Conservation (phyloP, 2,113 vertebrate species). For the Python bivittatus region DNA sequence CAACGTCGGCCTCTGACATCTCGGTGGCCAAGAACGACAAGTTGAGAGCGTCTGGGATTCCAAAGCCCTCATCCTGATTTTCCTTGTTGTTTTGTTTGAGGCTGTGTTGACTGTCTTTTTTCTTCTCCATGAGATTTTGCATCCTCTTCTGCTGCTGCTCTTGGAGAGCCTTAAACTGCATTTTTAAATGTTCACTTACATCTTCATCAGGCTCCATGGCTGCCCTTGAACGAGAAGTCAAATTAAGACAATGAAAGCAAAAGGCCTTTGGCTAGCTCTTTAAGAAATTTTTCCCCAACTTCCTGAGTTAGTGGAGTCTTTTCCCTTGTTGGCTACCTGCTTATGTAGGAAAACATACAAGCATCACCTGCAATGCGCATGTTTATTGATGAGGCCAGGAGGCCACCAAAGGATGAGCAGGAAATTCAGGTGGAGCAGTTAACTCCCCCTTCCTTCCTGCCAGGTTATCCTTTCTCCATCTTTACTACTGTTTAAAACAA, state of each 20-base stretch:
- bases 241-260: conserved; percentile 14
- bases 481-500: too few species aligned
- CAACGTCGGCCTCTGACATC: conserved; percentile 29
- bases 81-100: not conserved
- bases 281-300: not conserved
- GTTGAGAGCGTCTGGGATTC: conserved; percentile 60
- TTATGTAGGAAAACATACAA: too few species aligned
- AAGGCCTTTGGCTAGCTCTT: not conserved
- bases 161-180: conserved; percentile 86
- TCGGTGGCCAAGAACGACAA: conserved; percentile 56
- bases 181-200: conserved; percentile 70
- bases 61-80: conserved; percentile 14
- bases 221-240: conserved; percentile 35
- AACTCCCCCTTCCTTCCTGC: too few species aligned
- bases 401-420: too few species aligned
- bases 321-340: not conserved
- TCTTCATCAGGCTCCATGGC: conserved; percentile 70
- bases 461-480: too few species aligned
- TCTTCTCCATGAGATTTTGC: conserved; percentile 73
- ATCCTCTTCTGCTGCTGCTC: conserved; percentile 82
- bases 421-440: too few species aligned
- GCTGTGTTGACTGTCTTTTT: conserved; percentile 64
- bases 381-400: too few species aligned
- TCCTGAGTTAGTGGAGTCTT: not conserved
- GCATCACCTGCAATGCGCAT: too few species aligned